Evolutionary conservation across 2,113 vertebrate genomes (phyloP).

Genomic region (Acinonyx jubatus): DNA sequence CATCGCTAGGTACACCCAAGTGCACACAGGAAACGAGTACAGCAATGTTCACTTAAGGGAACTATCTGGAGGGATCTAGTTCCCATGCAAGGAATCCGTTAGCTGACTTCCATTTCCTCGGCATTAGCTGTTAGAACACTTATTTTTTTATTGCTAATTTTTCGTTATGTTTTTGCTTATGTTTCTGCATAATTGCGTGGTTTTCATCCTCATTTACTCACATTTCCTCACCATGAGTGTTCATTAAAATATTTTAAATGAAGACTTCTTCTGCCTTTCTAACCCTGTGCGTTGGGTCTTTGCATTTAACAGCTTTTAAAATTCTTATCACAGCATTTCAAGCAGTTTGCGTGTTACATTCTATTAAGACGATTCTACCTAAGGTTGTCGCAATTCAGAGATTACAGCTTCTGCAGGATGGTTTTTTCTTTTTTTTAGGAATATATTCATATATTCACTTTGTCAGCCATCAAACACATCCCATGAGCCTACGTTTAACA

Average conservation of each 20-base stretch:
- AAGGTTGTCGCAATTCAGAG: conserved; percentile 83
- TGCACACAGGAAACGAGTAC: rapidly evolving
- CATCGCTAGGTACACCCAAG: background rate
- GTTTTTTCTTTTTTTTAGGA: conserved; percentile 73
- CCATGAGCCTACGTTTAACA: conserved; percentile 76
- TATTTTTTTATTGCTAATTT: conserved; percentile 39
- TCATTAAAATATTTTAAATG: conserved; percentile 81
- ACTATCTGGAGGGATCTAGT: background rate
- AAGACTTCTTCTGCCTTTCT: conserved; percentile 79
- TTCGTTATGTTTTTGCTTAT: conserved; percentile 43
- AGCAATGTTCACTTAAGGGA: background rate
- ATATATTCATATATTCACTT: conserved; percentile 81
- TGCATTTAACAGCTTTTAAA: conserved; percentile 48
- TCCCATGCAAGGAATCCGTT: too few relatives aligned
- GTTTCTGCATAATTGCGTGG: background rate
- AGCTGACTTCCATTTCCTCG: background rate
- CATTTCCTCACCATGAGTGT: conserved; percentile 62
- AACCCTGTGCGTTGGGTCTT: conserved; percentile 62
- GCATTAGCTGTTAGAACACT: background rate
- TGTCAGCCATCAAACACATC: conserved; percentile 65
- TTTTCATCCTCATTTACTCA: conserved; percentile 75
- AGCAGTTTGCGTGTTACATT: conserved; percentile 81
- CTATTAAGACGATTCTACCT: conserved; percentile 84
- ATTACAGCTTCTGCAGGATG: conserved; percentile 76
- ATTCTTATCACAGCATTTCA: conserved; percentile 84